phyloP scores from a whole-genome alignment of 2,797 vertebrate species.

The Anguilla marmorata region DNA sequence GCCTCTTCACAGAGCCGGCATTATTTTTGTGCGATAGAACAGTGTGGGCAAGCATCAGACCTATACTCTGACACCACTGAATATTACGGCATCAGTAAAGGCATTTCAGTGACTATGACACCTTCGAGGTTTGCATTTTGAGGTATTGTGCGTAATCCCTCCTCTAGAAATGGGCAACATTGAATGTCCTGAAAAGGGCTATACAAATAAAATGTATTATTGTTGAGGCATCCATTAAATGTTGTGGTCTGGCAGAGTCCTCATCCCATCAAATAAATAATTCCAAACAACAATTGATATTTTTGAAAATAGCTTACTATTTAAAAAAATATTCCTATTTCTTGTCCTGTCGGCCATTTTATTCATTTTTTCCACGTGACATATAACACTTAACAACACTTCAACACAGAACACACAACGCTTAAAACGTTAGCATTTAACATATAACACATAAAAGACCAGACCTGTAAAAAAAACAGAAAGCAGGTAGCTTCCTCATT shows the following conservation, averaged over 20 bases:
- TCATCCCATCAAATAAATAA: not conserved
- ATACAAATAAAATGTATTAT: not conserved
- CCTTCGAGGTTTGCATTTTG: not conserved
- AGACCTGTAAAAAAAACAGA: not conserved
- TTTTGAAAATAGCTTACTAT: not conserved
- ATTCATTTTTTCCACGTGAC: too few relatives aligned
- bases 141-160: not conserved
- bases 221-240: not conserved
- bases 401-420: too few relatives aligned
- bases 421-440: too few relatives aligned
- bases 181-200: not conserved
- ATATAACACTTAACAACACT: too few relatives aligned
- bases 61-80: slow-evolving; percentile 17
- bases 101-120: not conserved
- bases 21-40: slow-evolving; percentile 29
- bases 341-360: not conserved
- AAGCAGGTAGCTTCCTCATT: not conserved
- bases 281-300: not conserved
- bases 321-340: not conserved
- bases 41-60: slow-evolving; percentile 23
- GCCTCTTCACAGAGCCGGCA: slow-evolving; percentile 56
- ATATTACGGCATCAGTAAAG: slow-evolving; percentile 11
- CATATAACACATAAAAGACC: too few relatives aligned
- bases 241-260: not conserved
- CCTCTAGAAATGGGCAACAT: not conserved